These are phyloP conservation scores for Scelioninae gen. 2 DNA, from an alignment of 2,888 invertebrate genomes.

Conservation along the genomic window DNA sequence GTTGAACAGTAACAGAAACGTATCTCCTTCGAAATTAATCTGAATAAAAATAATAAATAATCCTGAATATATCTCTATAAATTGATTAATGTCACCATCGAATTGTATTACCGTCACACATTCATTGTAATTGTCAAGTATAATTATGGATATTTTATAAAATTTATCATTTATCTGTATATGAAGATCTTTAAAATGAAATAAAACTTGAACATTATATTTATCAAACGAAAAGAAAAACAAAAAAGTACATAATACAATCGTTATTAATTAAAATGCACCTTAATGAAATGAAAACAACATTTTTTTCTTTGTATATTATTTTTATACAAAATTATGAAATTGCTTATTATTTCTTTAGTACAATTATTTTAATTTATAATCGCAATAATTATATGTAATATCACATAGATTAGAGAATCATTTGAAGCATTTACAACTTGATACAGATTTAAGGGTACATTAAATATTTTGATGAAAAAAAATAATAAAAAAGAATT, in stretches of 20 bases:
- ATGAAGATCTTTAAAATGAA: constrained; percentile 27
- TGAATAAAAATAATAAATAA: constrained; percentile 27
- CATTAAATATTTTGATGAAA: too few species aligned
- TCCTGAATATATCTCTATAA: constrained; percentile 27
- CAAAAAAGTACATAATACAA: constrained; percentile 22
- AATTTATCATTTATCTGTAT: constrained; percentile 39
- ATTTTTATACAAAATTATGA: constrained; percentile 15
- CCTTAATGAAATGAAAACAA: neutral
- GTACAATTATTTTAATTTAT: neutral
- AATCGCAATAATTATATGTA: constrained; percentile 11
- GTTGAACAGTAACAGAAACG: neutral
- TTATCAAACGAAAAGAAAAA: constrained; percentile 31
- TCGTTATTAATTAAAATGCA: constrained; percentile 28
- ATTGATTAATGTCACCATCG: constrained; percentile 20
- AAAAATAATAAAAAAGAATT: too few species aligned
- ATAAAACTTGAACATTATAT: constrained; percentile 36
- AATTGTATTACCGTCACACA: constrained; percentile 26
- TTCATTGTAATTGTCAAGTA: constrained; percentile 38
- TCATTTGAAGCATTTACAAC: too few species aligned
- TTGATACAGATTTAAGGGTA: too few species aligned
- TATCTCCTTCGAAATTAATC: constrained; percentile 23
- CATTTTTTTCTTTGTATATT: neutral
- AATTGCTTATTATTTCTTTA: neutral
- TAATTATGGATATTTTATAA: constrained; percentile 43
- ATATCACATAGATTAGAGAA: constrained; percentile 19